phyloP scores from a whole-genome alignment of 2,797 vertebrate species.

The Arctocebus calabarensis region DNA sequence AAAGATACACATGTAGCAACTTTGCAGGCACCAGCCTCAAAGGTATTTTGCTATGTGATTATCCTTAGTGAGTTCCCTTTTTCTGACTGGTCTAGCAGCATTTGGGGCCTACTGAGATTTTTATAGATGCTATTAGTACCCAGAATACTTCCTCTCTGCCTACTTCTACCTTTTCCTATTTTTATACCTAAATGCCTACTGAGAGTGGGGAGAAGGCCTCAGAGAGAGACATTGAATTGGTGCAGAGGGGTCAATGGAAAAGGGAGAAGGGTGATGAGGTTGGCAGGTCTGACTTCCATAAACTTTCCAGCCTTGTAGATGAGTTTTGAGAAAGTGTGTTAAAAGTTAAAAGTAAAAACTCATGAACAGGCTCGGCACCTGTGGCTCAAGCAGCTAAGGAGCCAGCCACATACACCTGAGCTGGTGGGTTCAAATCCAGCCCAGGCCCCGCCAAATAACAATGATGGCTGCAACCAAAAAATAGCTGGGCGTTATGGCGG shows the following conservation, averaged over 20 bases:
- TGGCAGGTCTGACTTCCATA: neutral
- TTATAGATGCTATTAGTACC: neutral
- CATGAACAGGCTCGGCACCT: neutral
- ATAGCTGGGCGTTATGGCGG: too few species aligned
- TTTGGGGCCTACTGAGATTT: slow-evolving; percentile 53
- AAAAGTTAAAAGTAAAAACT: neutral
- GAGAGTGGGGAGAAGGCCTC: neutral
- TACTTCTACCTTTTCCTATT: neutral
- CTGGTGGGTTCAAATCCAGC: too few species aligned
- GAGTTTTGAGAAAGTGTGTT: neutral
- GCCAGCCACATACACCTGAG: too few species aligned
- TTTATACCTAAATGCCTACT: neutral
- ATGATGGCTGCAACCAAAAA: too few species aligned
- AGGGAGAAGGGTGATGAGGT: neutral
- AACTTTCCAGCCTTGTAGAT: neutral
- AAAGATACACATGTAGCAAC: neutral
- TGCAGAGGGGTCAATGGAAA: neutral
- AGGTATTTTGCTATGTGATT: slow-evolving; percentile 42
- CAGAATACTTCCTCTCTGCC: neutral
- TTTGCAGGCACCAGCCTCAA: slow-evolving; percentile 14
- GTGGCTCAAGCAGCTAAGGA: too few species aligned
- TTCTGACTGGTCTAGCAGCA: neutral
- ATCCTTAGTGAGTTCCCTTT: slow-evolving; percentile 3
- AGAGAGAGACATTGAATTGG: neutral
- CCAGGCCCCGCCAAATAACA: too few species aligned